A percentile compares a stretch with the other conserved stretches of the same genome.
Evolutionary conservation across 2,888 invertebrate genomes (phyloP).

Genomic region (Drosophila planitibia): DNA sequence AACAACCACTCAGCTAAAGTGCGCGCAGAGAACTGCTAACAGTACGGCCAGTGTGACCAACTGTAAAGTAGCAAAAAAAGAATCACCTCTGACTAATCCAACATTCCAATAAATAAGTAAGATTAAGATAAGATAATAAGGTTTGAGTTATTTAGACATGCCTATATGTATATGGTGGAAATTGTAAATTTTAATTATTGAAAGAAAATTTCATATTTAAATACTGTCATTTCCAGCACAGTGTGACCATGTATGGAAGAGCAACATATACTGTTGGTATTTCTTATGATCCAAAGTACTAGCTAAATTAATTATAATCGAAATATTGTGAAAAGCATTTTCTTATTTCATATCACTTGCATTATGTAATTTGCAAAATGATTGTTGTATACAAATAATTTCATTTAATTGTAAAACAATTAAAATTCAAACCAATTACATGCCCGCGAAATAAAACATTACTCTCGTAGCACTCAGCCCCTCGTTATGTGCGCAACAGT

Average conservation of each 20-base stretch:
- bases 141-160: neutral
- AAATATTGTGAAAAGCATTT: neutral
- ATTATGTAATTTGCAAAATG: neutral
- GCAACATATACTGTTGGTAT: neutral
- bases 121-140: neutral
- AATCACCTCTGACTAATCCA: neutral
- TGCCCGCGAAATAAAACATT: neutral
- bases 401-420: neutral
- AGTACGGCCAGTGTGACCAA: slow-evolving; percentile 31
- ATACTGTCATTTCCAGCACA: neutral
- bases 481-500: rapidly evolving
- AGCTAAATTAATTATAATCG: neutral
- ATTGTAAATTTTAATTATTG: too few species aligned
- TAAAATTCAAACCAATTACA: neutral
- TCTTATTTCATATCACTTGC: neutral
- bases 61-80: neutral
- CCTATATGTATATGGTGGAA: neutral
- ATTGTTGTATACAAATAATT: neutral
- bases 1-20: slow-evolving; percentile 40
- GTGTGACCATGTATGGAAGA: neutral
- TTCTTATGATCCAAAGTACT: neutral
- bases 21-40: slow-evolving; percentile 60
- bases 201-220: neutral
- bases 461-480: slow-evolving; percentile 15
- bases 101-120: neutral